phyloP scores from a whole-genome alignment of 2,797 vertebrate genomes.

The Anolis apletophallus region DNA sequence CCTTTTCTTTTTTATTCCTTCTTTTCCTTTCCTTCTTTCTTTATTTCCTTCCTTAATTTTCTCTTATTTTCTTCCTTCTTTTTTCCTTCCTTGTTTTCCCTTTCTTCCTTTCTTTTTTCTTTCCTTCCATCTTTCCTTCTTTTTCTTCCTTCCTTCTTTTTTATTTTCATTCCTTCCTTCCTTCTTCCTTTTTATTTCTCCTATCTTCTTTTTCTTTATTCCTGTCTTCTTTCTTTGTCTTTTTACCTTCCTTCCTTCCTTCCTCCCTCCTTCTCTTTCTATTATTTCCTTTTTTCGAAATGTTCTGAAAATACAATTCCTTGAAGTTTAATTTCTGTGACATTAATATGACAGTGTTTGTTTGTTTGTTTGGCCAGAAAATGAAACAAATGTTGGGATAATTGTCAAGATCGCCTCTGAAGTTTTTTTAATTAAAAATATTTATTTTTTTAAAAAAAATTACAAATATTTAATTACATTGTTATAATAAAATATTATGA shows the following conservation, averaged over 20 bases:
- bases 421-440: neutral
- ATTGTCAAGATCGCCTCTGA: neutral
- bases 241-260: no score
- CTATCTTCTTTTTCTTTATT: no score
- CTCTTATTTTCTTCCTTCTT: neutral
- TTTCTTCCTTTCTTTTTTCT: no score
- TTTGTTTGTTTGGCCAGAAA: neutral
- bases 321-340: neutral
- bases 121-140: no score
- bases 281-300: neutral
- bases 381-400: neutral
- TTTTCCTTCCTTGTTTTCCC: no score
- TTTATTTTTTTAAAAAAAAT: neutral
- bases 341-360: neutral
- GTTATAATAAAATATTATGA: no score
- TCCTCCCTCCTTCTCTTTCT: neutral
- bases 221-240: no score
- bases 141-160: neutral
- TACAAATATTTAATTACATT: no score
- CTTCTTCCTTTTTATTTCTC: no score
- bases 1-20: no score
- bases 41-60: no score
- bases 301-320: neutral
- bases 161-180: neutral
- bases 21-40: no score